Evolutionary conservation across 2,888 invertebrate genomes (phyloP).

Genomic region (Sturmia bella): DNA sequence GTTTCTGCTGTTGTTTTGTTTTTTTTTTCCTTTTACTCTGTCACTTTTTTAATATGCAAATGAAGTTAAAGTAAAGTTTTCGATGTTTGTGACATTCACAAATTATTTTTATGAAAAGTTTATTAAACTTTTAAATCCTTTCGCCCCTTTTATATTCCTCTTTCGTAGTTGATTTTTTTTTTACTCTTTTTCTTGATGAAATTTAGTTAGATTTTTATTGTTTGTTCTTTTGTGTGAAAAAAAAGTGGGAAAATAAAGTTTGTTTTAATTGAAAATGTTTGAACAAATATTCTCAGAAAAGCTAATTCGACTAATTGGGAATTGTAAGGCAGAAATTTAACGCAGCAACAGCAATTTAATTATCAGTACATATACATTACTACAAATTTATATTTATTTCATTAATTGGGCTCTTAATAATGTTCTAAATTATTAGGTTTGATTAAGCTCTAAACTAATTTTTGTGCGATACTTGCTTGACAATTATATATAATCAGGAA

Average conservation of each 20-base stretch:
- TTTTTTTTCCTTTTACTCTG: too few species aligned
- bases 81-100: conserved; percentile 65
- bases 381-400: too few species aligned
- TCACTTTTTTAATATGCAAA: conserved; percentile 62
- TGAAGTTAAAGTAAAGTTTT: conserved; percentile 66
- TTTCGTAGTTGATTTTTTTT: conserved; percentile 2
- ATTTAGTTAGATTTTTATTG: not conserved
- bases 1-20: not conserved
- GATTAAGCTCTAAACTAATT: too few species aligned
- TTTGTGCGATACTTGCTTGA: too few species aligned
- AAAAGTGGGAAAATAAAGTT: not conserved
- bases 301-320: too few species aligned
- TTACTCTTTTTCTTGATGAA: not conserved
- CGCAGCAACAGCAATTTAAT: too few species aligned
- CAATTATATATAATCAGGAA: too few species aligned
- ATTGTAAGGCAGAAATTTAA: too few species aligned
- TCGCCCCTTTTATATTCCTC: not conserved
- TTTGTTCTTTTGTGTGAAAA: not conserved
- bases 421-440: too few species aligned
- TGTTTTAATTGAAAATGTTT: not conserved
- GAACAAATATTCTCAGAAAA: too few species aligned
- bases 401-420: too few species aligned
- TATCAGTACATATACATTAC: too few species aligned
- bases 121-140: conserved; percentile 41
- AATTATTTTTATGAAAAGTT: conserved; percentile 64